Evolutionary conservation across 2,797 vertebrate genomes (phyloP), one percentile per base, ranked within the genome.

Genomic region (Sitta carolinensis): DNA sequence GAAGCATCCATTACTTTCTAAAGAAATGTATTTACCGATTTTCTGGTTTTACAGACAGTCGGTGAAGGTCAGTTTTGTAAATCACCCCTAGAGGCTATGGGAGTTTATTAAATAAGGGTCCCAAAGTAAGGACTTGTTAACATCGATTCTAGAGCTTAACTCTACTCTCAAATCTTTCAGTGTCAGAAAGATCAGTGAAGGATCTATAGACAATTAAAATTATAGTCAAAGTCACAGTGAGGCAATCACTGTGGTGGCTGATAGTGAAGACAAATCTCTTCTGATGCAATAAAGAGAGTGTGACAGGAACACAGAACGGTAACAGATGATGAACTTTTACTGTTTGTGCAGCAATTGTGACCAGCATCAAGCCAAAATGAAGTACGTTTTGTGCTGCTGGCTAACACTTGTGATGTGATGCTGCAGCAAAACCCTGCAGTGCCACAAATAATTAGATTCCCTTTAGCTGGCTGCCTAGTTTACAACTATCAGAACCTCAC

Each of bases 201-300:
- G 54, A 86, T 52, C 91, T 82, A 82, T 4, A 88, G 84, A 70
- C 84, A 92, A 93, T 93, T 95, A 90, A 95, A 96, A 87, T 84
- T 67, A 85, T 23, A 76, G 84, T 59, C 52, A 52, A 90, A 95
- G 67, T 51, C 88, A 77, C 59, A 78, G 61, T 10, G 29, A 51
- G 59, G 47, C 73, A 93, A 66, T 45, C 30, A 27, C 52, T 34
- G n/a, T 3, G 4, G 61, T n/a, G 26, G 27, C 43, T 66, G 48
- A 66, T 36, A 76, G 16, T 27, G 45, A 67, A 84, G 50, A 84
- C 47, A 78, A 85, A 85, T 87, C 73, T 93, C 48, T 79, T 80
- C 38, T 19, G 26, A 74, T 61, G 50, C n/a, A 66, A 80, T 1
- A 42, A 54, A 16, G 48, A 64, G 54, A 80, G 66, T 89, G 23